Evolutionary conservation across 2,113 vertebrate species (phyloP), one percentile per base, ranked within the genome.

Genomic region (Leptobrachium ailaonicum): DNA sequence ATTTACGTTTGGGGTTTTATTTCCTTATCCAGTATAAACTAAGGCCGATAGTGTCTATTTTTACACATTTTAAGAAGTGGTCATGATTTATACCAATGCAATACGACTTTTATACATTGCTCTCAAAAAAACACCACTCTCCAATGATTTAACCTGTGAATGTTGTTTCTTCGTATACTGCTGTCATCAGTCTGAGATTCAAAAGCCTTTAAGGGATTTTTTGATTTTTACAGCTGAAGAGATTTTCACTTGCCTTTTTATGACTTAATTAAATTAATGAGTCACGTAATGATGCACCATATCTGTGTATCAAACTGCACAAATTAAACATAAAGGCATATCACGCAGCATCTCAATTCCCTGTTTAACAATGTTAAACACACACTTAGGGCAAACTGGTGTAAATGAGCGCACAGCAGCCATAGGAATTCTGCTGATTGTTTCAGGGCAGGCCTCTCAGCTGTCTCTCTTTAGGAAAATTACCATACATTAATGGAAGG

Each of bases 221-320:
- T 71, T 72, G 66, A 72, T 66, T 66, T 74, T 75, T 69, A 60
- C 72, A 69, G 53, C 64, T 62, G 72, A 80, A 68, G 71, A 81
- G 64, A 53, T 54, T 68, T 81, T 75, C 54, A 47, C 71, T 81
- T 75, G 64, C 42, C 68, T 75, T 72, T 79, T 75, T 80, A 80
- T 81, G 72, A 74, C 72, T 81, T 75, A 75, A 75, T 81, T 81
- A 81, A 81, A 75, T 81, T 81, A 81, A 81, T 81, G 79, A 81
- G 72, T 75, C 71, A 75, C 72, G 50, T 75, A 75, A 81, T 81
- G 79, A 81, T 81, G 79, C 72, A 69, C 79, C 72, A 75, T 81
- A 81, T 75, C 79, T 75, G 64, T 74, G 79, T 74, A 74, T 81
- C 71, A 81, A 81, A 75, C 79, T 80, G 40, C 62, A 73, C 78